Base-by-base conservation (phyloP, 2,797 vertebrate genomes). In the Ptychobarbus kaznakovi region DNA sequence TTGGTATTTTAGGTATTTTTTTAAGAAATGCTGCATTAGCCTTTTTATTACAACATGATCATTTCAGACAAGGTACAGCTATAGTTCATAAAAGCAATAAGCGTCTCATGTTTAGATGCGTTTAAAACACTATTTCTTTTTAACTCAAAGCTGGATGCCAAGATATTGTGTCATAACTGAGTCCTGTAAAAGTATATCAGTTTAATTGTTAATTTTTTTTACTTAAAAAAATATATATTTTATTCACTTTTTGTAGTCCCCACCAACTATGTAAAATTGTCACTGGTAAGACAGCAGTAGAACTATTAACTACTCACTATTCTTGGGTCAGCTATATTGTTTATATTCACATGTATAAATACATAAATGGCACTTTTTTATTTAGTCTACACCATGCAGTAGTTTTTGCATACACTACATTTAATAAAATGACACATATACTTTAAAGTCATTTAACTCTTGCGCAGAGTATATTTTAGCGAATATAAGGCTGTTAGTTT, bases 401-500 rank as follows among this genome's bases (percentile, higher is more conserved):
- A 40, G 3, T 13, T 61, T 51, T 8, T 22, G 35, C 13, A 15
- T 35, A 9, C 25, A 32, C 16, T 22, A 35, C 20, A 63, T 73
- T 20, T 6, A 38, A 22, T 72, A 11, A 63, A 63, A 61, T 46
- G 16, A 16, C 53, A 46, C 2, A 35, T 46, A 63, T 46, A 63
- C 25, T 61, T 25, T 22, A 4, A 61, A 46, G 12, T 28, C 22
- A 12, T 73, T 58, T 18, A 74, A 70, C 72, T 51, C 32, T 66
- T 75, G 28, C 44, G n/a, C 32, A 66, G 16, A 32, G 20, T 74
- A 75, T 75, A 65, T 75, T 66, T 76, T 53, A 38, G 9, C 13
- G 35, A 63, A 49, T 44, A 22, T 58, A 56, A 58, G 2, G 35
- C 66, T 56, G 22, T 72, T 38, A 44, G 38, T 53, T 58, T 61